phyloP scores from a whole-genome alignment of 2,797 vertebrate genomes.

The Graptemys geographica region DNA sequence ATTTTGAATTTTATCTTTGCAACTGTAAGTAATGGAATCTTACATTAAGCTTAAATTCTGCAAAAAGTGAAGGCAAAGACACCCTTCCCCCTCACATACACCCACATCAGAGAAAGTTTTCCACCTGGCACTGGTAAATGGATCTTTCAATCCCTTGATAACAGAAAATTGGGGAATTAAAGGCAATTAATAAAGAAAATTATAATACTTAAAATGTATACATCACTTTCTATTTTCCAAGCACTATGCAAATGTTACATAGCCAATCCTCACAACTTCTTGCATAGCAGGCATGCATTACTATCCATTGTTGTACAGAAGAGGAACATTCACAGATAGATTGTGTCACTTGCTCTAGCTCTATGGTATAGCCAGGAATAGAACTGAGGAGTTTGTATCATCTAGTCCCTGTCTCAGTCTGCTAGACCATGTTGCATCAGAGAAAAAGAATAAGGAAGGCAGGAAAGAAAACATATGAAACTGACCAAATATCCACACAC shows the following conservation, averaged over 20 bases:
- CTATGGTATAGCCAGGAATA: not conserved
- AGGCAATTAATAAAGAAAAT: not conserved
- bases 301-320: not conserved
- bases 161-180: not conserved
- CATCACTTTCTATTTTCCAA: not conserved
- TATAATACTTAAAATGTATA: not conserved
- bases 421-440: not conserved
- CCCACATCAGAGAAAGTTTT: not conserved
- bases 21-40: not conserved
- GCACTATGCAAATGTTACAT: not conserved
- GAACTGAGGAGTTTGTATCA: not conserved
- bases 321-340: not conserved
- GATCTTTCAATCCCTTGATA: not conserved
- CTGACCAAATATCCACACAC: not conserved
- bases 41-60: not conserved
- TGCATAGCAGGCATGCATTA: not conserved
- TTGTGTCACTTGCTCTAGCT: not conserved
- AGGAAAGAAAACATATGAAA: not conserved
- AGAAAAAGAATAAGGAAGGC: not conserved
- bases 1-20: not conserved
- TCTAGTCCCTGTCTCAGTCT: not conserved
- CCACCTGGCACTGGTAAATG: not conserved
- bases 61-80: not conserved
- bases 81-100: not conserved
- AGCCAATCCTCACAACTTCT: not conserved